Percentiles rank a stretch among this genome's conserved stretches.
These are phyloP conservation scores for Gnatocerus cornutus DNA, from an alignment of 2,888 invertebrate genomes.

Conservation along the genomic window DNA sequence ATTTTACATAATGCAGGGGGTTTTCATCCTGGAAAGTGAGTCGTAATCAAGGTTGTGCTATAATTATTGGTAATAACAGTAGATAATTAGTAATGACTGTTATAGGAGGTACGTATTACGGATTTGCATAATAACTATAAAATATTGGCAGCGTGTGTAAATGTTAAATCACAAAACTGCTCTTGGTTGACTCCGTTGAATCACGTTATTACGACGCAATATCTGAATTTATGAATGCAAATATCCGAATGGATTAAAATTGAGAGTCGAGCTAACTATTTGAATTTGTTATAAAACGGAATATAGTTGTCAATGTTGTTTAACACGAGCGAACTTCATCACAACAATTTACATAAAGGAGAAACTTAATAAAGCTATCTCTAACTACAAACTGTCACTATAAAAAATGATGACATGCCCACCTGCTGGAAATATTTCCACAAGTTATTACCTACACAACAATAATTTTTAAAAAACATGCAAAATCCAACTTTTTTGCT, in stretches of 20 bases:
- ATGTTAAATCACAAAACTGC: conserved; percentile 48
- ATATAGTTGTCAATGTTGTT: conserved; percentile 19
- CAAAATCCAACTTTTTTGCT: no score
- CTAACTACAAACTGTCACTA: background rate
- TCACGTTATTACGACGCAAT: conserved; percentile 29
- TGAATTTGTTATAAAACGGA: conserved; percentile 32
- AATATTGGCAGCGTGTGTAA: conserved; percentile 39
- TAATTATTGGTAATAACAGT: conserved; percentile 42
- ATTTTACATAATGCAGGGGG: background rate
- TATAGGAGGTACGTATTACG: conserved; percentile 31
- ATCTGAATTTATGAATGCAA: conserved; percentile 39
- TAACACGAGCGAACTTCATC: conserved; percentile 7
- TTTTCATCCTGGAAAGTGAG: background rate
- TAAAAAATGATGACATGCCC: conserved; percentile 1
- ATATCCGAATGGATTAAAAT: conserved; percentile 34
- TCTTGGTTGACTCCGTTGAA: conserved; percentile 32
- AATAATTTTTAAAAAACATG: conserved; percentile 1
- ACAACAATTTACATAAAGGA: conserved; percentile 16
- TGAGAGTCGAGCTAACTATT: conserved; percentile 26
- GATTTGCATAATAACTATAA: conserved; percentile 45
- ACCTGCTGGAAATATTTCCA: conserved; percentile 2
- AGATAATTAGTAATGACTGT: conserved; percentile 42
- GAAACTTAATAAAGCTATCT: conserved; percentile 24
- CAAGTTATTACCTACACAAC: background rate
- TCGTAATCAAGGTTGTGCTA: conserved; percentile 34